phyloP scores from a whole-genome alignment of 2,888 invertebrate species.

The Sthenelais limicola region DNA sequence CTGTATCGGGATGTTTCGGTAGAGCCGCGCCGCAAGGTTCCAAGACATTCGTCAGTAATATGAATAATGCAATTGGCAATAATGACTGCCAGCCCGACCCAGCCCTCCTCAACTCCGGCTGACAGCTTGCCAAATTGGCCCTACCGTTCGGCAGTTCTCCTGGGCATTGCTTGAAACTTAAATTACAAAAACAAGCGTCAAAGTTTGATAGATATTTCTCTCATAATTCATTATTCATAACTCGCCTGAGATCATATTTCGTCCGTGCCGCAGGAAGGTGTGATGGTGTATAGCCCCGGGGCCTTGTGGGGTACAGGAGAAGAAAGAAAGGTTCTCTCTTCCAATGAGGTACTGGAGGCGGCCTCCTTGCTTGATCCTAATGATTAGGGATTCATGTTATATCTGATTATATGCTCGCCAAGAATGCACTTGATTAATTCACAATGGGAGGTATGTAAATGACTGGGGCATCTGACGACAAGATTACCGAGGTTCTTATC shows the following conservation, averaged over 20 bases:
- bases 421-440: too few relatives aligned
- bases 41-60: constrained; percentile 25
- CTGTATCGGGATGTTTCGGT: too few relatives aligned
- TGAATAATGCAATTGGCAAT: constrained; percentile 37
- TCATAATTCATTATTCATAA: constrained; percentile 33
- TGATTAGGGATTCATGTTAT: too few relatives aligned
- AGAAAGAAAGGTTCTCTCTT: too few relatives aligned
- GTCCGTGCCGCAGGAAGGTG: not conserved
- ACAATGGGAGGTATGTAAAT: too few relatives aligned
- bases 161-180: constrained; percentile 33
- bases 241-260: constrained; percentile 21
- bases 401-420: too few relatives aligned
- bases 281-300: not conserved
- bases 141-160: constrained; percentile 10
- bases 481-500: too few relatives aligned
- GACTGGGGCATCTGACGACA: too few relatives aligned
- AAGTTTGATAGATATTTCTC: constrained; percentile 31
- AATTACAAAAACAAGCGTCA: constrained; percentile 34
- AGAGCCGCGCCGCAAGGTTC: too few relatives aligned
- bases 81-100: constrained; percentile 30
- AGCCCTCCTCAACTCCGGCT: constrained; percentile 29
- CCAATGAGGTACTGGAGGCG: not conserved
- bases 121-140: constrained; percentile 33
- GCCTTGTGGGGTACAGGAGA: not conserved
- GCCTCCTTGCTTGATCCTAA: too few relatives aligned